A percentile compares a stretch with the other conserved stretches of the same genome.
Evolutionary conservation across 2,797 vertebrate genomes (phyloP).

Genomic region (Nasua narica): DNA sequence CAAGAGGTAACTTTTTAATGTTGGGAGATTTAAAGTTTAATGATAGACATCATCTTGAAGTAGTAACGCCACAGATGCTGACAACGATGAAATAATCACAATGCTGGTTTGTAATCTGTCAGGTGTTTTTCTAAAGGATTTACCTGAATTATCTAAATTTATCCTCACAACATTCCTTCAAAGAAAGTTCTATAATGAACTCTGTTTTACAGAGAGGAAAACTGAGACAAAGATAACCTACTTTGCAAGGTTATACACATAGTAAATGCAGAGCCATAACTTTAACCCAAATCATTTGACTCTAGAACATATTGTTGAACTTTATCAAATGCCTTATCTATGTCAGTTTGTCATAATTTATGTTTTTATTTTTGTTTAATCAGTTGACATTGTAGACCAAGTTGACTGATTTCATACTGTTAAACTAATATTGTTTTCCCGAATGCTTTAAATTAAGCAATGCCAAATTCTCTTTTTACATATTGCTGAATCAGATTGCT

Average conservation of each 20-base stretch:
- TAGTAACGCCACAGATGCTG: neutral
- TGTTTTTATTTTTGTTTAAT: conserved; percentile 11
- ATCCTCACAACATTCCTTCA: neutral
- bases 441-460: neutral
- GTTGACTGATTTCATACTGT: neutral
- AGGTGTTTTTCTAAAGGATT: neutral
- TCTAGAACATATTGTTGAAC: neutral
- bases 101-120: neutral
- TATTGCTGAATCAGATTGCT: neutral
- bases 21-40: neutral
- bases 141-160: neutral
- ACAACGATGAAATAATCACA: neutral
- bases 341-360: neutral
- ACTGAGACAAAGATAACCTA: neutral
- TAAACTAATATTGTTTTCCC: neutral
- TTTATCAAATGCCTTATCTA: neutral
- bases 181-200: neutral
- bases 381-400: neutral
- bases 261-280: neutral
- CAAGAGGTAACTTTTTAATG: neutral
- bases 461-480: neutral
- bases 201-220: neutral
- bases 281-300: neutral
- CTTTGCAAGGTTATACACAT: neutral
- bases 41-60: neutral